phyloP scores from a whole-genome alignment of 2,113 vertebrate genomes.

The Muntiacus muntjak region DNA sequence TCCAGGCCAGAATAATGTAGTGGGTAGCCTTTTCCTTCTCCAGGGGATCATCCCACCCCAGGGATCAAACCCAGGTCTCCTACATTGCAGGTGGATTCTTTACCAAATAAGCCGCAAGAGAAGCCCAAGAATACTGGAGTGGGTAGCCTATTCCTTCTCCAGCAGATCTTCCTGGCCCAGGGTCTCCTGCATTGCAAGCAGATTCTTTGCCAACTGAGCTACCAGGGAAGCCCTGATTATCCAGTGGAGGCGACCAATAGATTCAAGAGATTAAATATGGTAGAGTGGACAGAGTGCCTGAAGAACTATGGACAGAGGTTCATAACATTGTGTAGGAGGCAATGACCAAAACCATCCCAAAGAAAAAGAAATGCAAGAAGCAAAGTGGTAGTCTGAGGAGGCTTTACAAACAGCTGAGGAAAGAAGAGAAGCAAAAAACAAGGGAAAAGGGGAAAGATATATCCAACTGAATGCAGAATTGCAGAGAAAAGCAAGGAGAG shows the following conservation, averaged over 20 bases:
- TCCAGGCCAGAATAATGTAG: not conserved
- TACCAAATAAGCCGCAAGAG: not conserved
- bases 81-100: not conserved
- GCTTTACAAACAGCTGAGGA: not conserved
- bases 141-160: not conserved
- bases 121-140: not conserved
- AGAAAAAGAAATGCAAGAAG: not conserved
- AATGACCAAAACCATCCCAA: not conserved
- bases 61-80: not conserved
- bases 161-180: not conserved
- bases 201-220: not conserved
- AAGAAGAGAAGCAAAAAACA: not conserved
- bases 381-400: not conserved
- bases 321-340: not conserved
- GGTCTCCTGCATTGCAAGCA: fast-evolving
- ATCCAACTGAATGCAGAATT: not conserved
- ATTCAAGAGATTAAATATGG: not conserved
- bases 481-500: not conserved
- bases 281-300: not conserved
- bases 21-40: not conserved
- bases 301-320: not conserved
- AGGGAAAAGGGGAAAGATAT: not conserved
- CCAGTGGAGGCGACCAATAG: not conserved
- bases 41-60: not conserved
- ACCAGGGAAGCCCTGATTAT: not conserved